Evolutionary conservation across 2,113 vertebrate species (phyloP).

Genomic region (Ameiurus melas): DNA sequence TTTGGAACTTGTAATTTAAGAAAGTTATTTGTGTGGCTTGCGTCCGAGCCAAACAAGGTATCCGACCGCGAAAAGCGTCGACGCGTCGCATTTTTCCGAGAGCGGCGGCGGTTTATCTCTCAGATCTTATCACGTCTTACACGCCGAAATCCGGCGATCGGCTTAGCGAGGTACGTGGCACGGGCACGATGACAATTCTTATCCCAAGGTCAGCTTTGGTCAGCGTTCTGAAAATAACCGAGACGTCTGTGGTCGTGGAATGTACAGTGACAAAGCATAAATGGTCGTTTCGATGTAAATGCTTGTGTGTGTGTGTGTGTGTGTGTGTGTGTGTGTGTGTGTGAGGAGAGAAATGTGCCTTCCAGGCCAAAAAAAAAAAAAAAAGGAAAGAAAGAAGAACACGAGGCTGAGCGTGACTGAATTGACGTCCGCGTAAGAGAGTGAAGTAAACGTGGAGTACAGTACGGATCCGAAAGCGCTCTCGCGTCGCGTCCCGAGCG

Average conservation of each 20-base stretch:
- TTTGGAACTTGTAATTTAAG: constrained; percentile 44
- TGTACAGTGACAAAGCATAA: constrained; percentile 10
- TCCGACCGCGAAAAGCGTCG: constrained; percentile 14
- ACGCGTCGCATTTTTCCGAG: constrained; percentile 26
- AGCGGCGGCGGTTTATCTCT: neutral
- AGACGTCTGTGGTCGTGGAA: neutral
- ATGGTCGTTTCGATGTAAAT: neutral
- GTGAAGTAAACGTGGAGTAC: no score
- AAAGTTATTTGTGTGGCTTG: constrained; percentile 43
- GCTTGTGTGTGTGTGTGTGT: neutral
- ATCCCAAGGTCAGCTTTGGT: constrained; percentile 6
- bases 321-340: no score
- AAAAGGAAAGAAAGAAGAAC: neutral
- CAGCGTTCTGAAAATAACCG: constrained; percentile 22
- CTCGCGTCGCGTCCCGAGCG: neutral
- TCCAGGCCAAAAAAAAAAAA: neutral
- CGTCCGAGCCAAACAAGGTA: constrained; percentile 27
- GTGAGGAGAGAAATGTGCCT: neutral
- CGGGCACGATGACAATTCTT: constrained; percentile 27
- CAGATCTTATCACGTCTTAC: constrained; percentile 16
- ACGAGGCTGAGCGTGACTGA: neutral
- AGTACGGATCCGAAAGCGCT: neutral
- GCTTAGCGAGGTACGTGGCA: constrained; percentile 12
- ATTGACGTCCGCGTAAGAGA: neutral
- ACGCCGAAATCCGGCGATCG: neutral